Percentiles rank a stretch among this genome's conserved stretches.
phyloP scores from a whole-genome alignment of 1,140 invertebrate species.

The Lordiphosa mommai region DNA sequence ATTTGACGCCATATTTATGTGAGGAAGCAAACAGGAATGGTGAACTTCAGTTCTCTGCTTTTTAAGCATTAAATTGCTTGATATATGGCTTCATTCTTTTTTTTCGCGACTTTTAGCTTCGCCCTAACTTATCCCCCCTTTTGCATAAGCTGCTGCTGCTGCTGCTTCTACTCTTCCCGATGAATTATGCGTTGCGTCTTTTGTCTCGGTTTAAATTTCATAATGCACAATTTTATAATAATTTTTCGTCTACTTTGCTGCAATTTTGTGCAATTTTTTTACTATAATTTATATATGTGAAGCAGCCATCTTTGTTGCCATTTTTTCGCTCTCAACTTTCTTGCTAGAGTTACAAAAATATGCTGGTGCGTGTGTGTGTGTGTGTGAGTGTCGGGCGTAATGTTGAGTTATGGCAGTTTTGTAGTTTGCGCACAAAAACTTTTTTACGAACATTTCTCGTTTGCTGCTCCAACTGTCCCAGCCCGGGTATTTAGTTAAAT shows the following conservation, averaged over 20 bases:
- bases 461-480: slow-evolving; percentile 9
- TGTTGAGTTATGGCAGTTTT: slow-evolving; percentile 78
- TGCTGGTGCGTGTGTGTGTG: slow-evolving; percentile 30
- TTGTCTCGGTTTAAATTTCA: slow-evolving; percentile 75
- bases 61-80: slow-evolving; percentile 75
- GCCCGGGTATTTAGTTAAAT: slow-evolving; percentile 69
- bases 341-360: slow-evolving; percentile 53
- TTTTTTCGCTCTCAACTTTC: slow-evolving; percentile 35
- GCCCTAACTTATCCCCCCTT: slow-evolving; percentile 7
- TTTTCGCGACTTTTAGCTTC: slow-evolving; percentile 41
- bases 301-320: slow-evolving; percentile 15
- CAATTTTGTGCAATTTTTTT: slow-evolving; percentile 72
- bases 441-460: slow-evolving; percentile 57
- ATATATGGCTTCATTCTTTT: slow-evolving; percentile 55
- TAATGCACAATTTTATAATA: slow-evolving; percentile 76
- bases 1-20: slow-evolving; percentile 63
- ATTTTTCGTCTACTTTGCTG: slow-evolving; percentile 77
- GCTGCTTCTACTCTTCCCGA: slow-evolving; percentile 12
- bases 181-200: slow-evolving; percentile 66
- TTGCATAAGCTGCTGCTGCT: neutral
- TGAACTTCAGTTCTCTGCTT: slow-evolving; percentile 50
- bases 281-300: slow-evolving; percentile 61
- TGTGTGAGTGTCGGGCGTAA: slow-evolving; percentile 47
- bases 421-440: slow-evolving; percentile 63
- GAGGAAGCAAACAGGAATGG: slow-evolving; percentile 13